Evolutionary conservation across 2,888 invertebrate species (phyloP), one percentile per base, ranked within the genome.

Genomic region (Bombylius discolor): DNA sequence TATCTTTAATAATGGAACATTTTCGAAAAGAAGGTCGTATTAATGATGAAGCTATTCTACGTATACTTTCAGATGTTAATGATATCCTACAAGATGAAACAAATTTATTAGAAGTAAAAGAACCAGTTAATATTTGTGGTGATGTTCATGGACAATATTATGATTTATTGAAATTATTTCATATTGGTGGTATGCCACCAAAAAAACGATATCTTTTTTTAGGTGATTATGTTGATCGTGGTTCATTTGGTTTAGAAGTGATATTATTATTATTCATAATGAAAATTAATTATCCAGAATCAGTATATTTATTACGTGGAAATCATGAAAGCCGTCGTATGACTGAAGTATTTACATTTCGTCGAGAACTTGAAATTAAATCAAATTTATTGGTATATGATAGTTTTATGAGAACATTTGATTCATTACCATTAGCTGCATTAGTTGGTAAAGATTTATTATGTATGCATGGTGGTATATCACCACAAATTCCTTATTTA

Each of bases 131-230:
- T 45, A 94, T 97, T 65, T 96, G 95, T 81, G 97, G 97, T 70
- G 96, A 97, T 79, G 95, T 97, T 77, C 96, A 97, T 80, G 96
- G 96, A 70, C 95, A 96, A 81, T 97, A 95, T 81, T 96, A 93
- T 80, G 96, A 96, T 82, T 84, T 96, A 80, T 94, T 96, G 93
- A 95, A 96, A 81, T 80, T 96, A 77, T 96, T 96, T 81, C 94
- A 95, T 80, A 94, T 96, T 72, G 95, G 95, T 72, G 97, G 96
- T 64, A 87, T 92, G 68, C 95, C 95, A 71, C 86, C 93, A 70
- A 85, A 87, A 77, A 96, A 94, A 76, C 93, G 94, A 82, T 97
- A 97, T 85, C 89, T 97, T 79, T 96, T 96, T 83, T 85, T 95
- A 75, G 95, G 95, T 71, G 95, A 95, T 81, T 95, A 95, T 81